Conservation (phyloP, 2,888 invertebrate species). For the Epinotia demarniana region DNA sequence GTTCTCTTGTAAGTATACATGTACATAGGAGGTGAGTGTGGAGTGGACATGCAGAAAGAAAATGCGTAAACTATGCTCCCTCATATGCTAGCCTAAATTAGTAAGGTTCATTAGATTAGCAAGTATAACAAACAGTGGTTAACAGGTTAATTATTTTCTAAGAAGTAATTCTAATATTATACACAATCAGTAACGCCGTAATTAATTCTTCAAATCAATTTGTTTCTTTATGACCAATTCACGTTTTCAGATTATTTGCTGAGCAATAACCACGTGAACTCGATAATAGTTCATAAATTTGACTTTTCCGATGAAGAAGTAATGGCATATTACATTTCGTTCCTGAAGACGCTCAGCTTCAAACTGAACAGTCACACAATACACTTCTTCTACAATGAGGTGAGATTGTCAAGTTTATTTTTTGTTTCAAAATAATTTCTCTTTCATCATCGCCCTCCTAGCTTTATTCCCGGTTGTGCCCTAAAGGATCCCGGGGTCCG, state of each 20-base stretch:
- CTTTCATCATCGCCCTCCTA: too few species aligned
- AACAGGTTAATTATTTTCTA: too few species aligned
- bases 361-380: conserved; percentile 99
- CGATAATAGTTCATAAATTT: conserved; percentile 99
- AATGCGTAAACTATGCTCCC: too few species aligned
- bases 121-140: too few species aligned
- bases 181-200: not conserved
- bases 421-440: not conserved
- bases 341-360: conserved; percentile 98
- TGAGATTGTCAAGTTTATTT: conserved; percentile 66
- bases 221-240: conserved; percentile 46
- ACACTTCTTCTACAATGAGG: conserved; percentile 99
- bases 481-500: too few species aligned
- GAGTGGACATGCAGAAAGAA: too few species aligned
- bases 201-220: not conserved
- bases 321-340: conserved; percentile 99
- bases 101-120: too few species aligned
- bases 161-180: not conserved
- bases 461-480: too few species aligned
- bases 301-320: conserved; percentile 99
- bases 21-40: too few species aligned
- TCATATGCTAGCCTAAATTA: too few species aligned
- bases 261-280: conserved; percentile 99
- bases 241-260: conserved; percentile 95
- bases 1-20: too few species aligned